Base-by-base conservation (phyloP, 2,888 invertebrate species). In the Lutraria lutraria region DNA sequence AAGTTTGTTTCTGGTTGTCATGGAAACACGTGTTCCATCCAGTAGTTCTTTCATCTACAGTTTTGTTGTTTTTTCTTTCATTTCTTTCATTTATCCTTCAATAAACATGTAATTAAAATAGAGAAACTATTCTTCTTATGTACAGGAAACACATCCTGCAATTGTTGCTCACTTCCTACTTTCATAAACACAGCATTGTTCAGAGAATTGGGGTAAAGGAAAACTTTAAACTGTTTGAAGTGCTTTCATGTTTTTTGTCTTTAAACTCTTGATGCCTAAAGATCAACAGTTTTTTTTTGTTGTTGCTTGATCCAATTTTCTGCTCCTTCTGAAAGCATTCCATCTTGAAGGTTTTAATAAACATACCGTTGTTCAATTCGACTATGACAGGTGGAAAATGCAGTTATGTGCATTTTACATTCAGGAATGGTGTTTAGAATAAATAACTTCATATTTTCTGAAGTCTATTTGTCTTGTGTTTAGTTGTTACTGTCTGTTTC, bases 231-330 rank as follows among this genome's bases (percentile, higher is more conserved):
- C 34, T 76, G 31, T 76, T 76, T 76, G 76, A 76, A 31, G 34
- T 76, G 12, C 76, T 76, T 76, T 76, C 31, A 76, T 76, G 76
- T 76, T 76, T 19, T 31, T 19, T 76, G 2, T 25, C 19, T 16
- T 76, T 34, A 31, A 76, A 76, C 29, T 31, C 29, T 34, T 31
- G 31, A 16, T 76, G 76, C 76, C 76, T 34, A 19, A 76, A 34
- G 76, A 76, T 34, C 76, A 76, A 76, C 29, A 16, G 76, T 76
- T 76, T 76, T 63, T 31, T 76, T 16, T 76, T 31, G 34, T 68
- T 13, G 12, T n/a, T n/a, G 63, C 12, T 25, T 25, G 63, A 10
- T 34, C 8, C 19, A 25, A 31, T 21, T 13, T 31, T 76, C 34
- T 34, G 76, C 19, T 76, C 34, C 19, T 19, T 8, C 34, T 76